Evolutionary conservation across 2,113 vertebrate genomes (phyloP), one percentile per base, ranked within the genome.

Genomic region (Ascaphus truei): DNA sequence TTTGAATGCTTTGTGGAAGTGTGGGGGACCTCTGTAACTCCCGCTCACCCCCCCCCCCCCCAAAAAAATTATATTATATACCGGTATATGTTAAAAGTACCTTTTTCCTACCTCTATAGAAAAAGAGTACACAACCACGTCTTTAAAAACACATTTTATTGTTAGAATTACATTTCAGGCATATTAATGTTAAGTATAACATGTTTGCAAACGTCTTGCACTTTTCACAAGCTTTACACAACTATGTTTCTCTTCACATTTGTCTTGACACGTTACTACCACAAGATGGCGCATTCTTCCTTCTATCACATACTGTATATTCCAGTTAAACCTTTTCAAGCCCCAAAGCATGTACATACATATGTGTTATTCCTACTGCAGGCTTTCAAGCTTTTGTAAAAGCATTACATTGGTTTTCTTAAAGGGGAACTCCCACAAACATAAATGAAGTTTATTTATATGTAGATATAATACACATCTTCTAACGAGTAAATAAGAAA

Each of bases 231-330:
- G 41, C 41, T 45, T 18, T 20, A 20, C 4, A 45, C n/a, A 45
- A 5, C n/a, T 7, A 7, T 45, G 4, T 45, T 7, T 45, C 41
- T 18, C 7, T 45, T 45, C n/a, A 20, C 5, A 18, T 16, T 45
- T 45, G 41, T 20, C 13, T 45, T 45, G 2, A 45, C 13, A 2
- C 9, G 11, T 41, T 41, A 41, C 88, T 85, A 89, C 85, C 89
- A 90, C 86, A 86, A 87, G 87, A 89, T 89, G 89, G 87, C 87
- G 86, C 85, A 83, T 86, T 87, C 83, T 86, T 80, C 75, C 80
- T 78, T 81, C 61, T 50, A 75, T 74, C 84, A 88, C 82, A 86
- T 87, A 89, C 80, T 81, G 72, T 83, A 85, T 72, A 82, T 80
- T 85, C 83, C 33, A 34, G 12, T 34, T 12, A 34, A 34, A 34